A percentile compares a stretch with the other conserved stretches of the same genome.
phyloP scores from a whole-genome alignment of 2,113 vertebrate genomes.

The Anthoscopus minutus region DNA sequence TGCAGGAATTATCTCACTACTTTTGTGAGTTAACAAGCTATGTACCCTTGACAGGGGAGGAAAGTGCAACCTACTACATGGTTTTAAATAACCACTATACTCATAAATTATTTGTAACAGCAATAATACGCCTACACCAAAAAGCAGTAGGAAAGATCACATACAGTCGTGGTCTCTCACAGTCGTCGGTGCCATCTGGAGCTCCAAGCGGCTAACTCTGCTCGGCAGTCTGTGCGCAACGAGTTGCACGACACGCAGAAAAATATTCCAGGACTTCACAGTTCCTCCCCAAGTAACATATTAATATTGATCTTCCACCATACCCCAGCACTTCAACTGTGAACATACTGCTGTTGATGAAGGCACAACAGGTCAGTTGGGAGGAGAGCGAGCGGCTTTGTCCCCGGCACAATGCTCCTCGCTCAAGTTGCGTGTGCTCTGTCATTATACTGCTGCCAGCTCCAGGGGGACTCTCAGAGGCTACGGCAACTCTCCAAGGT shows the following conservation, averaged over 20 bases:
- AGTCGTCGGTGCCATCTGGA: neutral
- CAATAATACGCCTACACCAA: constrained; percentile 23
- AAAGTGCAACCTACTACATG: constrained; percentile 4
- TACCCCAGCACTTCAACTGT: neutral
- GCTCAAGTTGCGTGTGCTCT: neutral
- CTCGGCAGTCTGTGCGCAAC: neutral
- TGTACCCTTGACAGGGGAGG: neutral
- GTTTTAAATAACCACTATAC: constrained; percentile 40
- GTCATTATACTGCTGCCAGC: neutral
- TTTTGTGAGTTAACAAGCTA: constrained; percentile 27
- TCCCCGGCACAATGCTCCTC: neutral
- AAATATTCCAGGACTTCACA: neutral
- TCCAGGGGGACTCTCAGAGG: neutral
- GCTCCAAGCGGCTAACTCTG: neutral
- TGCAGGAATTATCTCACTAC: neutral
- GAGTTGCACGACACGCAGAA: neutral
- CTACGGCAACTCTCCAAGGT: neutral
- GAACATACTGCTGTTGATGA: neutral
- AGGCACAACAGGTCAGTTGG: neutral
- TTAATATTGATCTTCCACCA: neutral
- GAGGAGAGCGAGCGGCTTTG: neutral
- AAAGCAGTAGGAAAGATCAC: constrained; percentile 9
- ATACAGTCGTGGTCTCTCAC: neutral
- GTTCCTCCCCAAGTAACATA: neutral
- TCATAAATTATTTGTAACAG: constrained; percentile 49